These are phyloP conservation scores for Periphyllus acericola DNA, from an alignment of 2,888 invertebrate species.

Conservation along the genomic window DNA sequence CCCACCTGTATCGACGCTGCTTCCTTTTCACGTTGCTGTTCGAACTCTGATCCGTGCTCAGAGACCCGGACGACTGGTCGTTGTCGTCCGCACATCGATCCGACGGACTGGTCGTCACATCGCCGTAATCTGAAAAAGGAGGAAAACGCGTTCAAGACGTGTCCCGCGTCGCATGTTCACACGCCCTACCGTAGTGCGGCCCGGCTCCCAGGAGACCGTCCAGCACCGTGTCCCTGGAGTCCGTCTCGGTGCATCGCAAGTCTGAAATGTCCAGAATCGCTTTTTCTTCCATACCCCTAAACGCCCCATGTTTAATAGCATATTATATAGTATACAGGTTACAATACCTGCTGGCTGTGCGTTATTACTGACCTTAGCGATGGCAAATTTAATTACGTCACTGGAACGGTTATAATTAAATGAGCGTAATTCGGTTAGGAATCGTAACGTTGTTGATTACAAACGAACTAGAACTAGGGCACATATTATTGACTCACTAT, in stretches of 20 bases:
- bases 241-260: slow-evolving; percentile 44
- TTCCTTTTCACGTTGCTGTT: slow-evolving; percentile 69
- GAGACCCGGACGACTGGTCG: slow-evolving; percentile 48
- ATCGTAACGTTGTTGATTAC: neutral
- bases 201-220: slow-evolving; percentile 46
- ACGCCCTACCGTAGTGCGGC: slow-evolving; percentile 21
- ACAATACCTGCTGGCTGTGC: neutral
- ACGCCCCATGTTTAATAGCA: slow-evolving; percentile 37
- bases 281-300: slow-evolving; percentile 57
- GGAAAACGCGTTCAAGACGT: neutral
- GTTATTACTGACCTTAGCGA: slow-evolving; percentile 50
- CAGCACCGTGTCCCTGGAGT: slow-evolving; percentile 29
- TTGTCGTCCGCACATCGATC: slow-evolving; percentile 47
- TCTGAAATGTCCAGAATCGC: slow-evolving; percentile 57
- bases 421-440: slow-evolving; percentile 56
- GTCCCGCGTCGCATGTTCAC: neutral
- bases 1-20: slow-evolving; percentile 73
- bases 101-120: slow-evolving; percentile 37
- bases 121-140: slow-evolving; percentile 30
- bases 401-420: slow-evolving; percentile 57
- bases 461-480: slow-evolving; percentile 12
- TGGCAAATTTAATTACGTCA: slow-evolving; percentile 50
- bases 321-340: neutral
- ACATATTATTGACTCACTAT: neutral
- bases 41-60: slow-evolving; percentile 42